phyloP scores from a whole-genome alignment of 2,797 vertebrate species.

The Gastrophryne carolinensis region DNA sequence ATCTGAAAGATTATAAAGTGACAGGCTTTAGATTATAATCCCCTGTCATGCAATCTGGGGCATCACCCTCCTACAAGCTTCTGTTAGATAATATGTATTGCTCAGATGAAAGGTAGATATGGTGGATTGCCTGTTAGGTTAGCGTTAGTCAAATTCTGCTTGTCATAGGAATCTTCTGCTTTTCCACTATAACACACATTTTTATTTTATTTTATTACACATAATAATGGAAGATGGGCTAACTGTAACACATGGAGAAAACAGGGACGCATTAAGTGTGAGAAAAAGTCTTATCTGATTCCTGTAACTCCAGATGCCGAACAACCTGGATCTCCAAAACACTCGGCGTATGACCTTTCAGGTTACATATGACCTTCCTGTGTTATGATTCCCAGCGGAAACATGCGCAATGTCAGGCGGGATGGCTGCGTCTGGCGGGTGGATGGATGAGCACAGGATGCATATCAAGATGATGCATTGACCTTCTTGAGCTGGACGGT shows the following conservation, averaged over 20 bases:
- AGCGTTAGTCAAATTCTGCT: too few relatives aligned
- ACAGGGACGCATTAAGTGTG: conserved; percentile 3
- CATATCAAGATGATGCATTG: conserved; percentile 40
- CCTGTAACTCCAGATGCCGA: conserved; percentile 20
- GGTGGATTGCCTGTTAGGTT: too few relatives aligned
- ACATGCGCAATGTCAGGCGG: conserved; percentile 45
- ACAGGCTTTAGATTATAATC: too few relatives aligned
- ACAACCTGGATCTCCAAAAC: conserved; percentile 36
- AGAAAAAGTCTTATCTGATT: conserved; percentile 32
- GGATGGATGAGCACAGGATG: conserved; percentile 50
- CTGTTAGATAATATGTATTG: too few relatives aligned
- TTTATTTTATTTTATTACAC: not conserved
- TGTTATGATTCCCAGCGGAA: conserved; percentile 51
- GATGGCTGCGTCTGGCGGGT: conserved; percentile 37
- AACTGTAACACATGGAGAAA: not conserved
- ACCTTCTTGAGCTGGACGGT: conserved; percentile 17
- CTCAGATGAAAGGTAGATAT: too few relatives aligned
- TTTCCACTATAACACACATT: too few relatives aligned
- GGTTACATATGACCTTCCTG: conserved; percentile 51
- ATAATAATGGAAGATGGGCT: not conserved
- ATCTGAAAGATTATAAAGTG: too few relatives aligned
- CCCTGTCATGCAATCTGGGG: too few relatives aligned
- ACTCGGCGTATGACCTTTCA: conserved; percentile 42
- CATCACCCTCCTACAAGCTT: too few relatives aligned
- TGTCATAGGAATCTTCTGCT: too few relatives aligned